phyloP scores from a whole-genome alignment of 2,797 vertebrate species.

The Alfaro cultratus region DNA sequence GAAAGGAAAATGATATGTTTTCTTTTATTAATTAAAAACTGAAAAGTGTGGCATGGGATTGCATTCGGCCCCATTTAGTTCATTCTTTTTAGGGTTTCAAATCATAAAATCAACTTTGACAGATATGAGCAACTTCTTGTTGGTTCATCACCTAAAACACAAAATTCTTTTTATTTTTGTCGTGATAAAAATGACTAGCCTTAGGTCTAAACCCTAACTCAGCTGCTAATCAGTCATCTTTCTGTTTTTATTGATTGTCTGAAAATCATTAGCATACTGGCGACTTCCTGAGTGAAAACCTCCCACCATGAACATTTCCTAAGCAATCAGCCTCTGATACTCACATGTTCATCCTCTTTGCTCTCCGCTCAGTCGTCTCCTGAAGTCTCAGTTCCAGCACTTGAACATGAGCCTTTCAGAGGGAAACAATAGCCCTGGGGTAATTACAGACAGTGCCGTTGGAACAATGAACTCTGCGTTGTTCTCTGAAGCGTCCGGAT shows the following conservation, averaged over 20 bases:
- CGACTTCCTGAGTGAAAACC: background rate
- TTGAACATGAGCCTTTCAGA: constrained; percentile 47
- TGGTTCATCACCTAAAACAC: background rate
- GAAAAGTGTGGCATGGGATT: background rate
- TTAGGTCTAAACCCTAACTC: background rate
- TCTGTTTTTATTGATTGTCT: constrained; percentile 17
- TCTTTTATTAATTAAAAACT: background rate
- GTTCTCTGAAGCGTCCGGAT: constrained; percentile 43
- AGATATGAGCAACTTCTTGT: background rate
- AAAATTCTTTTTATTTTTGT: background rate
- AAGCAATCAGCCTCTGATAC: background rate
- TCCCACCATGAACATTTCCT: background rate
- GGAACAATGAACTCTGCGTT: constrained; percentile 31
- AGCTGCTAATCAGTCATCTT: background rate
- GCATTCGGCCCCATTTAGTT: background rate
- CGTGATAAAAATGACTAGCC: background rate
- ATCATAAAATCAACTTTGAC: background rate
- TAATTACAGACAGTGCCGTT: constrained; percentile 49
- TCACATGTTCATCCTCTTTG: background rate
- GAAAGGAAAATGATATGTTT: background rate
- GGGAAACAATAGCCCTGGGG: constrained; percentile 55
- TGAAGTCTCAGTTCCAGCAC: constrained; percentile 37
- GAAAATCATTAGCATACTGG: background rate
- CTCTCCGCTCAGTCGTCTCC: constrained; percentile 3
- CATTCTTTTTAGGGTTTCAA: background rate